Conservation (phyloP, 2,888 invertebrate genomes). For the Mythimna pallens region DNA sequence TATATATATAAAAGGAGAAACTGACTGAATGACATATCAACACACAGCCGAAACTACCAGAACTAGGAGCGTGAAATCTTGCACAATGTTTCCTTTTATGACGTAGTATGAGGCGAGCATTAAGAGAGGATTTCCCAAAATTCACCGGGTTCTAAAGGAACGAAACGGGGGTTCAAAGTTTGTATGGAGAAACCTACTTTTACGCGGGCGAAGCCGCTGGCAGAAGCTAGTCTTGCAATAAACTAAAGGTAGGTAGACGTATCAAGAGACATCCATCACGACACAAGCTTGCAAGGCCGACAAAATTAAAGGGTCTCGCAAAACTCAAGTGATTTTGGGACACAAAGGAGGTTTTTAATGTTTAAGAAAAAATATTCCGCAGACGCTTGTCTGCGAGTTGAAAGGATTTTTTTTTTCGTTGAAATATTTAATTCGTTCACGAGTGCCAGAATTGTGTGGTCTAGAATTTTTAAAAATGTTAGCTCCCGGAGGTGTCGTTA, state of each 20-base stretch:
- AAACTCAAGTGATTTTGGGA: constrained; percentile 59
- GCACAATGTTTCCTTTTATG: too few species aligned
- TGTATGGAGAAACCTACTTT: too few species aligned
- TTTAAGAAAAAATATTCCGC: constrained; percentile 41
- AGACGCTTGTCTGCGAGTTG: constrained; percentile 5
- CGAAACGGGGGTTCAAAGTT: too few species aligned
- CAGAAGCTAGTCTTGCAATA: constrained; percentile 26
- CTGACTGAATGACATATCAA: too few species aligned
- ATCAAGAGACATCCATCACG: constrained; percentile 57
- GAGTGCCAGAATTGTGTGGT: background rate
- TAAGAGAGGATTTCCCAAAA: too few species aligned
- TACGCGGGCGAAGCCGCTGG: too few species aligned
- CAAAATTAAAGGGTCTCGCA: constrained; percentile 56
- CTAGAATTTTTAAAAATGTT: background rate
- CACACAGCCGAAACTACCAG: too few species aligned
- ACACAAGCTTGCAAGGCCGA: constrained; percentile 49
- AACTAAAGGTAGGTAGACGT: constrained; percentile 29
- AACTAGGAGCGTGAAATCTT: too few species aligned
- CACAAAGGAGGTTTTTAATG: constrained; percentile 50
- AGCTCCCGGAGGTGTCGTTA: background rate
- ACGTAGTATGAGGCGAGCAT: too few species aligned
- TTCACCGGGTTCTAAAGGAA: too few species aligned
- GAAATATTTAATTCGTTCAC: constrained; percentile 17
- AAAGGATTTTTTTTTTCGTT: constrained; percentile 2
- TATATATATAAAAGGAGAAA: too few species aligned